Evolutionary conservation across 2,797 vertebrate species (phyloP).

Genomic region (Clamator glandarius): DNA sequence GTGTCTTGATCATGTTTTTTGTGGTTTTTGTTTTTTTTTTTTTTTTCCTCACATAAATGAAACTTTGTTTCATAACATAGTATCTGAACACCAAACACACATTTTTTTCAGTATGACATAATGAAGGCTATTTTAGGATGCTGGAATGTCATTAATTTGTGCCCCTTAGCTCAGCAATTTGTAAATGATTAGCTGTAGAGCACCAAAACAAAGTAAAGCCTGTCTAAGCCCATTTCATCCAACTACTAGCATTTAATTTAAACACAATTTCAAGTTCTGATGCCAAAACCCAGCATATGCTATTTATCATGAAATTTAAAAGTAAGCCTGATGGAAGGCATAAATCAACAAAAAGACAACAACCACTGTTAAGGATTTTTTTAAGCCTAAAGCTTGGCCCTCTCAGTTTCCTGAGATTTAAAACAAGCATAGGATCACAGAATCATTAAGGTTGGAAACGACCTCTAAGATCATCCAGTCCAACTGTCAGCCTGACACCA

Average conservation of each 20-base stretch:
- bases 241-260: constrained; percentile 3
- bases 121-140: constrained; percentile 18
- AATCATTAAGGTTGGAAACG: no score
- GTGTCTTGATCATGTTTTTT: no score
- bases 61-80: background rate
- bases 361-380: background rate
- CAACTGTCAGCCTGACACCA: no score
- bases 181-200: constrained; percentile 61
- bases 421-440: background rate
- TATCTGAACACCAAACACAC: background rate
- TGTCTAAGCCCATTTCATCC: constrained; percentile 32
- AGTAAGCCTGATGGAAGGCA: background rate
- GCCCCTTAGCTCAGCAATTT: constrained; percentile 46
- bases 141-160: constrained; percentile 51
- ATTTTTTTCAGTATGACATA: constrained; percentile 28
- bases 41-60: background rate
- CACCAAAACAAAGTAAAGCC: constrained; percentile 47
- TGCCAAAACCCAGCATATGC: background rate
- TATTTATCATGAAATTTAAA: background rate
- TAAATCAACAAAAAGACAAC: background rate
- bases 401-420: background rate
- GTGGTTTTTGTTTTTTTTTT: background rate
- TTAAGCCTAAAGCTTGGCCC: background rate
- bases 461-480: no score
- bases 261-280: background rate